Base-by-base conservation (phyloP, 2,888 invertebrate genomes). In the Exocentrus adspersus region DNA sequence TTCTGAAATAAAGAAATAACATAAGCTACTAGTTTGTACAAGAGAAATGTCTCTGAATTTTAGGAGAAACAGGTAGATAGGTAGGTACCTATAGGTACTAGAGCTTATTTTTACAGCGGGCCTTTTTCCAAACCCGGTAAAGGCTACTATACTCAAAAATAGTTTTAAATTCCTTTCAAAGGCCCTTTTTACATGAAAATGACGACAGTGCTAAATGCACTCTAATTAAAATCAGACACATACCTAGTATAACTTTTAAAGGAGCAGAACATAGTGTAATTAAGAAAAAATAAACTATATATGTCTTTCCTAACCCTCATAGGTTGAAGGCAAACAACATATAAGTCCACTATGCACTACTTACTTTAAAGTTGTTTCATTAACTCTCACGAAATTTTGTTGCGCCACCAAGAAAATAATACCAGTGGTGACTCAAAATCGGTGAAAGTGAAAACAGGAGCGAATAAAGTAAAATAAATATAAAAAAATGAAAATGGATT, bases 401-500 rank as follows among this genome's bases (percentile, higher is more conserved):
- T 87, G 53, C 87, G 85, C 88, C 88, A 88, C 87, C 87, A 87
- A 52, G 86, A 86, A 77, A 86, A 87, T 75, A 87, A 83, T 77
- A 87, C 85, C 76, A 86, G 84, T 63, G 86, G 86, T 71, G 83
- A 83, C 60, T 79, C 81, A 72, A 82, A 82, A 69, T 79, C 81
- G 63, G 79, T 79, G 68, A 80, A 79, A 14, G 79, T 79, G 37
- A 74, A 75, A 53, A 75, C 70, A 3, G 76, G 76, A 4, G 73
- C 72, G 53, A 77, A 77, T 21, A 78, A 57, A 1, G 74, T 71
- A 52, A 77, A 77, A 59, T 73, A 76, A 16, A 76, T 63, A 52
- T 71, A 72, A 59, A 73, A 73, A 48, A 76, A 75, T n/a, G 74
- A 74, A 60, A 70, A 77, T 1, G 72, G 74, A 41, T 70, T 72